phyloP scores from a whole-genome alignment of 1,140 invertebrate species.

The Dreissena polymorpha region DNA sequence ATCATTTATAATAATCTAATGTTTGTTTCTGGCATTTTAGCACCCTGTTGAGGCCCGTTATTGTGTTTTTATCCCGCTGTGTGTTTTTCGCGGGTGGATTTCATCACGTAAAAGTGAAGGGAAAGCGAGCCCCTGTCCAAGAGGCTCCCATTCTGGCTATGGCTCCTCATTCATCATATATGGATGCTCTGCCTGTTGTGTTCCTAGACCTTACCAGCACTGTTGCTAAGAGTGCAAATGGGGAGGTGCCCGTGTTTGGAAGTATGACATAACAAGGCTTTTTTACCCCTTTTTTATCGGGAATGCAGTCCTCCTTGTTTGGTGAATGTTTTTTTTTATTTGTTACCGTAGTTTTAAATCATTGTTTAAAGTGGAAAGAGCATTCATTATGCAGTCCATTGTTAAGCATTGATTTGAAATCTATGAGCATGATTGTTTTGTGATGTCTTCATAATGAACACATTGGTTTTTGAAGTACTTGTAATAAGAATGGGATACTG shows the following conservation, averaged over 20 bases:
- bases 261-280: slow-evolving; percentile 82
- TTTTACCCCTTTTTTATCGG: slow-evolving; percentile 6
- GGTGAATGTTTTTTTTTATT: slow-evolving; percentile 81
- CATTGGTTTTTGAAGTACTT: too few species aligned
- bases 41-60: slow-evolving; percentile 67
- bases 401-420: too few species aligned
- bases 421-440: too few species aligned
- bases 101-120: slow-evolving; percentile 87
- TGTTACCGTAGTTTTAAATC: too few species aligned
- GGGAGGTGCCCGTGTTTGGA: slow-evolving; percentile 91
- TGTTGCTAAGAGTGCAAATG: slow-evolving; percentile 91
- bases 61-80: slow-evolving; percentile 80
- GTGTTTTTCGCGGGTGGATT: slow-evolving; percentile 91
- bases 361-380: too few species aligned
- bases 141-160: slow-evolving; percentile 93
- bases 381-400: too few species aligned
- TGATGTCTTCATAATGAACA: too few species aligned
- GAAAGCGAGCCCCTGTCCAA: slow-evolving; percentile 83
- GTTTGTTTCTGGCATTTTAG: slow-evolving; percentile 60
- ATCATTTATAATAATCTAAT: too few species aligned
- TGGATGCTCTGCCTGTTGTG: slow-evolving; percentile 91
- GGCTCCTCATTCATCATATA: slow-evolving; percentile 94
- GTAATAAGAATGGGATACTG: too few species aligned
- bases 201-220: slow-evolving; percentile 89
- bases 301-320: neutral